These are phyloP conservation scores for Scyliorhinus canicula DNA, from an alignment of 2,797 vertebrate species.

Conservation along the genomic window DNA sequence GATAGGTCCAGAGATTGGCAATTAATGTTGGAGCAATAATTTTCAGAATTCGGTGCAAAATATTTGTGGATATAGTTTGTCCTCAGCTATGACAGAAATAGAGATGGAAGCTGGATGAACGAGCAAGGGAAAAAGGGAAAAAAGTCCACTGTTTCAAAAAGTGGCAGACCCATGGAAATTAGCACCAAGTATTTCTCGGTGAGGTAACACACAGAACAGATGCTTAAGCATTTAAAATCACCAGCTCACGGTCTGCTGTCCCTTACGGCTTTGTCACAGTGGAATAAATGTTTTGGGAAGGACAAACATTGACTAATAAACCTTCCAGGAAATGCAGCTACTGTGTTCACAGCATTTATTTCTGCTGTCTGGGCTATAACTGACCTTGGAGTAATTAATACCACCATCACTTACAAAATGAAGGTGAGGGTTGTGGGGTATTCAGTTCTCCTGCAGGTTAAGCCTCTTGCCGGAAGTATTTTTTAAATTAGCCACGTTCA, in stretches of 20 bases:
- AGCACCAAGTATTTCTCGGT: not conserved
- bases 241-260: not conserved
- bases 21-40: not conserved
- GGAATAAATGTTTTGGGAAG: not conserved
- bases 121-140: not conserved
- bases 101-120: not conserved
- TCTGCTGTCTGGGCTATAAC: not conserved
- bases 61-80: not conserved
- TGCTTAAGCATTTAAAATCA: not conserved
- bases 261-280: not conserved
- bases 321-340: not conserved
- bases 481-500: not conserved
- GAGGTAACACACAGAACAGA: not conserved
- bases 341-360: conserved; percentile 7
- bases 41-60: not conserved
- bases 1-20: not conserved
- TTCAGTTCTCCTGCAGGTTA: not conserved
- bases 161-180: not conserved
- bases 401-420: not conserved
- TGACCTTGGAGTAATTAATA: conserved; percentile 29
- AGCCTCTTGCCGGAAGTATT: not conserved
- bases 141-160: not conserved
- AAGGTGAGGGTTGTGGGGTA: not conserved
- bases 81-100: not conserved
- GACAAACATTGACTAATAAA: conserved; percentile 33